These are phyloP conservation scores for Athalia circularis DNA, from an alignment of 2,888 invertebrate species.

Conservation along the genomic window DNA sequence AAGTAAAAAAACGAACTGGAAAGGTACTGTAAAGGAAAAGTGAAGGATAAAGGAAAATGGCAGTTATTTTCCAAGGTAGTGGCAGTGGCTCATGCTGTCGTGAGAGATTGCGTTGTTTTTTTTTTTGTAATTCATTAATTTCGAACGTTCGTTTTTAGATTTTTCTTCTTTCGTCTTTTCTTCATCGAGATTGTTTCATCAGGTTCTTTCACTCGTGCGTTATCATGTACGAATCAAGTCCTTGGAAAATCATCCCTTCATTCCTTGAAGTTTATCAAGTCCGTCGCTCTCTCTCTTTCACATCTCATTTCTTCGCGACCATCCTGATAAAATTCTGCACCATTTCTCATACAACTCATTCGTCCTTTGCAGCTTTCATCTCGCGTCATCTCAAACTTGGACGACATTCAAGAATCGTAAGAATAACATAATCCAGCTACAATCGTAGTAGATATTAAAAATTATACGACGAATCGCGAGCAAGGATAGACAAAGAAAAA, in stretches of 20 bases:
- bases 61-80: slow-evolving; percentile 26
- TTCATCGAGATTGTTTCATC: slow-evolving; percentile 31
- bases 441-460: not conserved
- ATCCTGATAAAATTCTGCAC: not conserved
- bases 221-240: not conserved
- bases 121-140: slow-evolving; percentile 29
- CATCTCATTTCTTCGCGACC: not conserved
- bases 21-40: not conserved
- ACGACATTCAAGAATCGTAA: too few relatives aligned
- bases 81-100: slow-evolving; percentile 13
- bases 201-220: slow-evolving; percentile 10
- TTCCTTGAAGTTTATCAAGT: too few relatives aligned
- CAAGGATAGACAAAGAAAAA: not conserved
- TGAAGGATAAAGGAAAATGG: slow-evolving; percentile 9
- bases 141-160: slow-evolving; percentile 19
- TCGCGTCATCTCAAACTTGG: not conserved
- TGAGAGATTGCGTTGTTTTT: slow-evolving; percentile 25
- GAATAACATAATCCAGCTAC: too few relatives aligned
- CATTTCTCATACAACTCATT: slow-evolving; percentile 6
- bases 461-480: not conserved
- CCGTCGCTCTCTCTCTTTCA: not conserved
- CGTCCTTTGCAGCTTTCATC: slow-evolving; percentile 5
- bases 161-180: not conserved
- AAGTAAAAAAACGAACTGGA: not conserved
- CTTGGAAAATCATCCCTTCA: too few relatives aligned